Base-by-base conservation (phyloP, 2,888 invertebrate species). In the Drosophila birchii region DNA sequence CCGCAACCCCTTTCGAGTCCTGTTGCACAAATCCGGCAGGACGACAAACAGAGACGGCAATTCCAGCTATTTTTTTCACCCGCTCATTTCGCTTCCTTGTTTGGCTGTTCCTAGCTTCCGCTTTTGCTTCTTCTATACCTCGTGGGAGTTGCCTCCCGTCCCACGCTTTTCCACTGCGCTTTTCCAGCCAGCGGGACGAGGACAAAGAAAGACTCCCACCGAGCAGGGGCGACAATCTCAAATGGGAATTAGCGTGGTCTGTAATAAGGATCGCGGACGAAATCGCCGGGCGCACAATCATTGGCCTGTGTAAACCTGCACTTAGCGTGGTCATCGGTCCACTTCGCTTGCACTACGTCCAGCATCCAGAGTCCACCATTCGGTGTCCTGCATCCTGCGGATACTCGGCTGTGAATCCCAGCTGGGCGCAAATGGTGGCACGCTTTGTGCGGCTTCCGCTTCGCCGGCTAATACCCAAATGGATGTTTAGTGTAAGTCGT, bases 291-390 rank as follows among this genome's bases (percentile, higher is more conserved):
- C 78, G 78, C 79, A 85, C 88, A 88, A 86, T 86, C 88, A 89
- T 87, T 89, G 86, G 89, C 86, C 83, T 87, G 88, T 82, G 89
- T 89, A 86, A 89, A 88, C 89, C 86, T 86, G 89, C 90, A 90
- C 89, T 90, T 90, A 90, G 79, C 80, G 81, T 88, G 90, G 88
- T 90, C 91, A 90, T 90, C 90, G 82, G 78, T 79, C 78, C 74
- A 41, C 45, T 78, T 78, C 74, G 47, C 45, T 58, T 55, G 73
- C 56, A 59, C 53, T 43, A 41, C 36, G 36, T 43, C 41, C 53
- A 51, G 38, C 38, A 39, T 49, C 18, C 36, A 32, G 44, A 9
- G 29, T 29, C 45, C 51, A 51, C 34, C 23, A 60, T 29, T 49
- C 49, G 41, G 47, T 16, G 32, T 39, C 74, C 56, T 53, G 68